phyloP scores from a whole-genome alignment of 2,797 vertebrate genomes.

The Sebastolobus alascanus region DNA sequence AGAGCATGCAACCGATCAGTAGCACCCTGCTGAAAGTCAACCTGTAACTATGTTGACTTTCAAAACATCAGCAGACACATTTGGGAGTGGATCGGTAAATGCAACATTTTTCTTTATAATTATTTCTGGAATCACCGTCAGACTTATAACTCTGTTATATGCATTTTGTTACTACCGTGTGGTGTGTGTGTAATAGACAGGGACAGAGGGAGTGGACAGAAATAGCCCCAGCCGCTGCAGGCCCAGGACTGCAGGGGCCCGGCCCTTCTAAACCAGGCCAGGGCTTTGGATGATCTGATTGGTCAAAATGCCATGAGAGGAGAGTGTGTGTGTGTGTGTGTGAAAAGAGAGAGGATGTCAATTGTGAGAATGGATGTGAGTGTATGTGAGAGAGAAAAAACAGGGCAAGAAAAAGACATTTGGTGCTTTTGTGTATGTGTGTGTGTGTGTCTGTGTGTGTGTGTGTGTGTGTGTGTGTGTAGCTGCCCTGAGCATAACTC shows the following conservation, averaged over 20 bases:
- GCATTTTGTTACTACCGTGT: not conserved
- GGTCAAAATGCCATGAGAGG: constrained; percentile 24
- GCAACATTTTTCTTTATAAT: not conserved
- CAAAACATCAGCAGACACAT: not conserved
- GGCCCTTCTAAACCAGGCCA: constrained; percentile 51
- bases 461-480: constrained; percentile 3
- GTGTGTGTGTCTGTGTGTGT: constrained; percentile 24
- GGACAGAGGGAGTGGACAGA: constrained; percentile 33
- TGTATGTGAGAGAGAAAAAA: constrained; percentile 5
- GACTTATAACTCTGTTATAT: not conserved
- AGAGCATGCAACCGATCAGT: not conserved
- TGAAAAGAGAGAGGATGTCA: constrained; percentile 2
- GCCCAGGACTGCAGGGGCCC: constrained; percentile 36
- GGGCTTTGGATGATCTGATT: constrained; percentile 32
- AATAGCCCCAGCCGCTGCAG: constrained; percentile 53
- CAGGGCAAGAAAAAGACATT: constrained; percentile 12
- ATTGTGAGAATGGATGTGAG: constrained; percentile 3
- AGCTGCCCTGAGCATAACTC: constrained; percentile 35
- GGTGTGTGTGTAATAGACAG: not conserved
- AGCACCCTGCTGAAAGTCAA: not conserved
- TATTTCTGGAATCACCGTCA: not conserved
- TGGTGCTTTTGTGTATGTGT: constrained; percentile 20
- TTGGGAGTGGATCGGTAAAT: not conserved
- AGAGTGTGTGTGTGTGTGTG: not conserved
- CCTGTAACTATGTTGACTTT: not conserved